Percentiles rank a stretch among this genome's conserved stretches.
Conservation (phyloP, 1,140 invertebrate species). For the Heterodera carotae region DNA sequence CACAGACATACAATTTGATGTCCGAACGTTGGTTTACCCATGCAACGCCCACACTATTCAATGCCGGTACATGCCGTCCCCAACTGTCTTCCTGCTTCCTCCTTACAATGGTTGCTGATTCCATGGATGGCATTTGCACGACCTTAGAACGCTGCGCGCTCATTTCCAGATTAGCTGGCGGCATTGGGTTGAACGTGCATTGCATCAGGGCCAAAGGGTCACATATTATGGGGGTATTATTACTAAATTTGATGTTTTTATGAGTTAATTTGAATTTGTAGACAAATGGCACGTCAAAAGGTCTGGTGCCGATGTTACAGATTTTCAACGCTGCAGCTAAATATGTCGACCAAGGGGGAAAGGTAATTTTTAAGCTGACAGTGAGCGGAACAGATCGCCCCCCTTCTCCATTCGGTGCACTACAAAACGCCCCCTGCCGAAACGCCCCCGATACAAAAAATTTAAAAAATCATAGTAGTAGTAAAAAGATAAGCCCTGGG, state of each 20-base stretch:
- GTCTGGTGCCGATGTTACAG: slow-evolving; percentile 92
- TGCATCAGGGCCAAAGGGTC: slow-evolving; percentile 89
- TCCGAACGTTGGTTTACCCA: slow-evolving; percentile 97
- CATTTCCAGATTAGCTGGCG: slow-evolving; percentile 94
- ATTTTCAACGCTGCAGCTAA: slow-evolving; percentile 94
- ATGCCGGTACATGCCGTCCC: slow-evolving; percentile 85
- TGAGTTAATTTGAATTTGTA: slow-evolving; percentile 8
- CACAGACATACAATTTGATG: slow-evolving; percentile 85
- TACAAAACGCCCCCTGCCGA: no score
- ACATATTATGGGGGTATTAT: slow-evolving; percentile 77
- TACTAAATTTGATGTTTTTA: not conserved
- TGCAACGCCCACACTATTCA: slow-evolving; percentile 93
- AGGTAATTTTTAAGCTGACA: no score
- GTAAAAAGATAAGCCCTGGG: no score
- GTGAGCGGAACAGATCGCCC: no score
- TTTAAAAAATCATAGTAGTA: no score
- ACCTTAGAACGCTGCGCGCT: slow-evolving; percentile 86
- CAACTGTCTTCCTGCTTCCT: slow-evolving; percentile 95
- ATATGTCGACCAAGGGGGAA: slow-evolving; percentile 98
- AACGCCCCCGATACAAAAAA: no score
- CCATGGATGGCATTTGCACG: slow-evolving; percentile 96
- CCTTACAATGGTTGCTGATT: slow-evolving; percentile 90
- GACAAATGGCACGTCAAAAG: slow-evolving; percentile 92
- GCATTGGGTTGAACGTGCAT: slow-evolving; percentile 94
- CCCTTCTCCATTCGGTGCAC: no score